phyloP scores from a whole-genome alignment of 2,888 invertebrate genomes.

The Acanthosepion lycidas region DNA sequence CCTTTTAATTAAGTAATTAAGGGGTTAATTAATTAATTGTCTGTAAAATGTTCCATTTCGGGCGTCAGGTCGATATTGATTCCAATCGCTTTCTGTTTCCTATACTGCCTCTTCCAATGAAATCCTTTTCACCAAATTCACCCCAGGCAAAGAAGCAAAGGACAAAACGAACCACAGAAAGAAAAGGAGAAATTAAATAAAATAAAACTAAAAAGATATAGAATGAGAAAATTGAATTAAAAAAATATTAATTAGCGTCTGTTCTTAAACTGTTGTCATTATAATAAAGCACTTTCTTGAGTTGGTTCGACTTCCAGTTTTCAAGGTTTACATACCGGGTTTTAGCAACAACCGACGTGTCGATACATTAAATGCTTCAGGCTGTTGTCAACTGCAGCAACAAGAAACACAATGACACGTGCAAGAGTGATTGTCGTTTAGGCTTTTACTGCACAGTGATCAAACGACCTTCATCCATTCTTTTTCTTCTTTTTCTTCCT shows the following conservation, averaged over 20 bases:
- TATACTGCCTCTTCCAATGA: no score
- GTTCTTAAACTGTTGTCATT: background rate
- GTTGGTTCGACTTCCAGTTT: background rate
- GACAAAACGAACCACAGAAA: background rate
- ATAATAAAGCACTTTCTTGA: constrained; percentile 17
- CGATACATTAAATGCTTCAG: background rate
- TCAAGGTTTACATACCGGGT: background rate
- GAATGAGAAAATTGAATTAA: background rate
- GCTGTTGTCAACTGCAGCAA: background rate
- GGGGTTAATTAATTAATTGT: constrained; percentile 33
- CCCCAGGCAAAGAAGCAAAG: background rate
- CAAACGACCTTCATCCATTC: background rate
- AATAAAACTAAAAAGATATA: background rate
- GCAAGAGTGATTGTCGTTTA: background rate
- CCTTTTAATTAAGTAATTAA: constrained; percentile 21
- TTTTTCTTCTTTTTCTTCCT: background rate
- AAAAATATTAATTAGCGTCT: background rate
- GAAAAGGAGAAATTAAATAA: no score
- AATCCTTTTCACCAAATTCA: no score
- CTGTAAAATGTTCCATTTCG: background rate
- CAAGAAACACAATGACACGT: background rate
- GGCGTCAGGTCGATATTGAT: background rate
- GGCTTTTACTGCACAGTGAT: background rate
- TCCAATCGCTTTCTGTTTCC: background rate
- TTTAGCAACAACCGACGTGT: background rate